phyloP scores from a whole-genome alignment of 2,797 vertebrate genomes.

The Peromyscus nudipes region DNA sequence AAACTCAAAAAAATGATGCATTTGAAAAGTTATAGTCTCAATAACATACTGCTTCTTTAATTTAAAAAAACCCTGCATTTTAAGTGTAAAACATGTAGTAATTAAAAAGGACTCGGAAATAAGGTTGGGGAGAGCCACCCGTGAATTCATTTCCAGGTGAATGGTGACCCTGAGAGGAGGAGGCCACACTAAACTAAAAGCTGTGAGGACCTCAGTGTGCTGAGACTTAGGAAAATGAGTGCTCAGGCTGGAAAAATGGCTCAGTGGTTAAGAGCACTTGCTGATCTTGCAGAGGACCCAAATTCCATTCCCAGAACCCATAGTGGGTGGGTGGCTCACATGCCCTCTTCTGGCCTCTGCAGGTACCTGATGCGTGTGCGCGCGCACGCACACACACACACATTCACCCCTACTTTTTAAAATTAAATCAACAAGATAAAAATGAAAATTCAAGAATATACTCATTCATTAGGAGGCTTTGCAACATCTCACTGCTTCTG shows the following conservation, averaged over 20 bases:
- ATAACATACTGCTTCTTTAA: constrained; percentile 39
- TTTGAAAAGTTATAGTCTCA: constrained; percentile 47
- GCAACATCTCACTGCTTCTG: neutral
- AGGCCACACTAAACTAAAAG: neutral
- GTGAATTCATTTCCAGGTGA: neutral
- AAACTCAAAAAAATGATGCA: neutral
- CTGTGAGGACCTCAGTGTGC: neutral
- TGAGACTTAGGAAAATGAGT: neutral
- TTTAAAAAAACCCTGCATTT: neutral
- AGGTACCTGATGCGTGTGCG: too few relatives aligned
- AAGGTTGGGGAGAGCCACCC: neutral
- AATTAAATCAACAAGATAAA: neutral
- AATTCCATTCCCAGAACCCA: neutral
- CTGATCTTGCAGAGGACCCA: neutral
- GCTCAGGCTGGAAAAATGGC: neutral
- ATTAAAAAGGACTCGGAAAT: neutral
- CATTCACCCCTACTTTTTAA: neutral
- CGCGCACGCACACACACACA: neutral
- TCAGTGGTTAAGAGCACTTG: neutral
- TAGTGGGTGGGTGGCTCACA: neutral
- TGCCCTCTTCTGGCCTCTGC: neutral
- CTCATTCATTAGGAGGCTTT: neutral
- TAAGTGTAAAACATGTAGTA: neutral
- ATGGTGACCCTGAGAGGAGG: neutral
- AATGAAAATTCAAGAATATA: neutral